Base-by-base conservation (phyloP, 2,113 vertebrate species). In the Neogobius melanostomus region DNA sequence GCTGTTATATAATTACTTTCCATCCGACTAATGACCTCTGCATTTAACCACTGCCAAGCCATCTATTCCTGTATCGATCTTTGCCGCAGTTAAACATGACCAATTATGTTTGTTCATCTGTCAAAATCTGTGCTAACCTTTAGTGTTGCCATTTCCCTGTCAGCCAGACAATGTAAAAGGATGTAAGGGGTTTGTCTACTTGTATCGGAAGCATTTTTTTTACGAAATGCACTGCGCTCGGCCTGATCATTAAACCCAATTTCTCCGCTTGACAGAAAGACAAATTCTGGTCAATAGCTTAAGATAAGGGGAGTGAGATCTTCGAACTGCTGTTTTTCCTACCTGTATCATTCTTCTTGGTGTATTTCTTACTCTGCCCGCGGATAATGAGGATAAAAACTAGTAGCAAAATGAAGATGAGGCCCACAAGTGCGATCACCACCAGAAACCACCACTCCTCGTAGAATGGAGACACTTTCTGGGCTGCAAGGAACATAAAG, bases 361-460 rank as follows among this genome's bases (percentile, higher is more conserved):
- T 91, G 0, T 99, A 98, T 71, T 98, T 99, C 90, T 95, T 98
- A 92, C 96, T 99, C 90, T 99, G 97, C 43, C 97, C 97, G 0
- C 96, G 94, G 81, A 98, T 98, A 86, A 99, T 95, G 86, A 98
- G 97, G 85, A 97, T 95, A 0, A 99, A 99, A 80, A 99, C 93
- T 0, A 98, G 94, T 0, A 99, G 94, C 70, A 99, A 94, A 86
- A 99, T 98, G 92, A 99, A 97, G 92, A 98, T 98, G 87, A 99
- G 95, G 73, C 97, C 97, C 8, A 98, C 95, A 9, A 99, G 90
- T 68, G 97, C 97, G 0, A 98, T 93, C 80, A 99, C 97, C 62
- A 98, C 97, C 85, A 99, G 85, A 91, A 99, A 99, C 96, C 96
- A 98, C 97, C 97, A 99, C 90, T 99, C 97, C 81, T 99, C 97